Evolutionary conservation across 2,113 vertebrate genomes (phyloP).

Genomic region (Suncus etruscus): DNA sequence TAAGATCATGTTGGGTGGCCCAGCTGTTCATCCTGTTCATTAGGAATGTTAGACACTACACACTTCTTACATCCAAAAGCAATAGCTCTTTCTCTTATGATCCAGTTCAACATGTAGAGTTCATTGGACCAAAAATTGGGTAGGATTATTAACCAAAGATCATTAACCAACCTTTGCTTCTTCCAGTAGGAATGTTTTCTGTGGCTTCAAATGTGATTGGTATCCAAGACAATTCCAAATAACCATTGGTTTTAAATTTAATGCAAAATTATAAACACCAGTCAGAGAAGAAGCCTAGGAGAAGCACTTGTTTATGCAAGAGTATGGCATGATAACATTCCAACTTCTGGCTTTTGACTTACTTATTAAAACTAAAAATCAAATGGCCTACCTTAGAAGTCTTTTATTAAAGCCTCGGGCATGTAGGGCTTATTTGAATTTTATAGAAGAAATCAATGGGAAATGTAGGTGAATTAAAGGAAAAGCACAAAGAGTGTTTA

Average conservation of each 20-base stretch:
- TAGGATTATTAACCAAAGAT: neutral
- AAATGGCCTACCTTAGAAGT: slow-evolving; percentile 53
- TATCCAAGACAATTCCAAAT: slow-evolving; percentile 33
- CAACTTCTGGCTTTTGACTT: slow-evolving; percentile 34
- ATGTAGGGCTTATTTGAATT: slow-evolving; percentile 57
- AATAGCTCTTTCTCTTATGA: slow-evolving; percentile 10
- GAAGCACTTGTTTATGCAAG: slow-evolving; percentile 63
- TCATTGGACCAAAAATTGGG: slow-evolving; percentile 27
- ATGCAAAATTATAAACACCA: slow-evolving; percentile 61
- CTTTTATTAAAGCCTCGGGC: slow-evolving; percentile 70
- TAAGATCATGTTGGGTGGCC: slow-evolving; percentile 75
- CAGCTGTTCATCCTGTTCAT: neutral
- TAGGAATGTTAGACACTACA: neutral
- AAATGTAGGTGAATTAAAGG: slow-evolving; percentile 29
- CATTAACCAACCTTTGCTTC: neutral
- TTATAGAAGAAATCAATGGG: slow-evolving; percentile 61
- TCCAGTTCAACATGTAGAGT: slow-evolving; percentile 16
- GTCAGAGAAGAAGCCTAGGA: neutral
- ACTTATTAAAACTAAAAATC: slow-evolving; percentile 61
- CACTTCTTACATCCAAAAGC: slow-evolving; percentile 57
- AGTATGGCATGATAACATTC: slow-evolving; percentile 28
- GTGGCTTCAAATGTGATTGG: slow-evolving; percentile 51
- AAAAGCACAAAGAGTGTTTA: slow-evolving; percentile 30
- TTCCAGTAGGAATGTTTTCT: slow-evolving; percentile 29
- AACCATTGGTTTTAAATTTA: slow-evolving; percentile 38